phyloP scores from a whole-genome alignment of 2,888 invertebrate species.

The Chalcis sispes region DNA sequence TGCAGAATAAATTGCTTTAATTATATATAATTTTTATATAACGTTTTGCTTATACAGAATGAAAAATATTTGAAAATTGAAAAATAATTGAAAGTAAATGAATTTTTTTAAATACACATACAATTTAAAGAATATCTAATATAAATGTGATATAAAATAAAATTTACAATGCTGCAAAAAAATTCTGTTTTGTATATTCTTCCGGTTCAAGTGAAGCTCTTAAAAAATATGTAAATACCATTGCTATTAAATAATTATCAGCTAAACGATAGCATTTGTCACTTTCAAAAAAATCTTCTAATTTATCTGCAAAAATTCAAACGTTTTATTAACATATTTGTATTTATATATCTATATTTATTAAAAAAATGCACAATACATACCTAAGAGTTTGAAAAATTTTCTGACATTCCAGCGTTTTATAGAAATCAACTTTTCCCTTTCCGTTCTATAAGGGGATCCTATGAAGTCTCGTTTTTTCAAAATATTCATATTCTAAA shows the following conservation, averaged over 20 bases:
- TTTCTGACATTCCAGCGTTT: conserved; percentile 64
- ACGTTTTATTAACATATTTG: background rate
- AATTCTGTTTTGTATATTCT: conserved; percentile 77
- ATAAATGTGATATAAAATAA: background rate
- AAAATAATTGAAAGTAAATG: too few relatives aligned
- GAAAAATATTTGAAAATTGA: too few relatives aligned
- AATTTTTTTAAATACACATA: background rate
- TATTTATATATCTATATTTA: background rate
- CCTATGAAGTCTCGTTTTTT: conserved; percentile 33
- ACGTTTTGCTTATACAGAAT: too few relatives aligned
- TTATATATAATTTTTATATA: too few relatives aligned
- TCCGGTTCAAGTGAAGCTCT: conserved; percentile 75
- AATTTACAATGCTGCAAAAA: conserved; percentile 79
- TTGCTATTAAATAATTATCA: conserved; percentile 79
- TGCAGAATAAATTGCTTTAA: too few relatives aligned
- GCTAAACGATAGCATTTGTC: conserved; percentile 77
- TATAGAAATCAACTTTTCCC: conserved; percentile 58
- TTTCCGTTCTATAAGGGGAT: conserved; percentile 52
- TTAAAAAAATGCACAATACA: background rate
- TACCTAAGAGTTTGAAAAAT: conserved; percentile 67
- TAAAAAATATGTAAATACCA: conserved; percentile 79
- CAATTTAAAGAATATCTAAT: background rate
- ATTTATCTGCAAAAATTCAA: conserved; percentile 72
- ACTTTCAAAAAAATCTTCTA: conserved; percentile 75
- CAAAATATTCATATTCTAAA: conserved; percentile 40